phyloP scores from a whole-genome alignment of 2,888 invertebrate genomes.

The Syritta pipiens region DNA sequence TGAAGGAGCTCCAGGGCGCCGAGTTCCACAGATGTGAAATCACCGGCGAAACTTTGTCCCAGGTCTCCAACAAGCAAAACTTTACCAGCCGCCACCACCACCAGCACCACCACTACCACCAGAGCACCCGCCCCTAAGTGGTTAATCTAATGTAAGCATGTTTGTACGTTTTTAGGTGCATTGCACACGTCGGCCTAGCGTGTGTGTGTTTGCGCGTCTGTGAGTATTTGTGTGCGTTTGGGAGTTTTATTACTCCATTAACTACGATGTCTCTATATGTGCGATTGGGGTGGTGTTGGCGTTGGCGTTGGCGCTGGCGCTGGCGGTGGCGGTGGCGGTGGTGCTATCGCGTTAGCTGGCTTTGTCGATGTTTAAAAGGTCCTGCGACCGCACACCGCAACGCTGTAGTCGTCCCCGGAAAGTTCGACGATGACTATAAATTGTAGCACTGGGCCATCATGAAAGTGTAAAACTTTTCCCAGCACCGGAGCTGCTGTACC shows the following conservation, averaged over 20 bases:
- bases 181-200: constrained; percentile 4
- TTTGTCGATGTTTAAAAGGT: constrained; percentile 35
- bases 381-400: constrained; percentile 44
- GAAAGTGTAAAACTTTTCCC: constrained; percentile 61
- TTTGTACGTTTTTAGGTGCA: constrained; percentile 56
- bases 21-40: constrained; percentile 33
- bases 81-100: too few relatives aligned
- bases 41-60: constrained; percentile 61
- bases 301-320: constrained; percentile 20
- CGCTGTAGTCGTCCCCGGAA: constrained; percentile 41
- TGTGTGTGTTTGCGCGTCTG: constrained; percentile 12
- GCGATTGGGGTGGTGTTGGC: constrained; percentile 8
- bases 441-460: constrained; percentile 60
- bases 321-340: constrained; percentile 2
- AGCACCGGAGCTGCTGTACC: constrained; percentile 23
- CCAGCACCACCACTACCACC: too few relatives aligned
- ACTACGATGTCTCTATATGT: constrained; percentile 51
- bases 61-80: constrained; percentile 41
- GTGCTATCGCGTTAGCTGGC: constrained; percentile 25
- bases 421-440: constrained; percentile 67
- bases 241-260: constrained; percentile 66
- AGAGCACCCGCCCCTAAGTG: constrained; percentile 55
- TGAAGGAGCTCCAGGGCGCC: constrained; percentile 25
- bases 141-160: constrained; percentile 66
- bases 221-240: too few relatives aligned